Percentiles rank a stretch among this genome's conserved stretches.
These are phyloP conservation scores for Hippocampus mohnikei DNA, from an alignment of 2,113 vertebrate species.

Conservation along the genomic window DNA sequence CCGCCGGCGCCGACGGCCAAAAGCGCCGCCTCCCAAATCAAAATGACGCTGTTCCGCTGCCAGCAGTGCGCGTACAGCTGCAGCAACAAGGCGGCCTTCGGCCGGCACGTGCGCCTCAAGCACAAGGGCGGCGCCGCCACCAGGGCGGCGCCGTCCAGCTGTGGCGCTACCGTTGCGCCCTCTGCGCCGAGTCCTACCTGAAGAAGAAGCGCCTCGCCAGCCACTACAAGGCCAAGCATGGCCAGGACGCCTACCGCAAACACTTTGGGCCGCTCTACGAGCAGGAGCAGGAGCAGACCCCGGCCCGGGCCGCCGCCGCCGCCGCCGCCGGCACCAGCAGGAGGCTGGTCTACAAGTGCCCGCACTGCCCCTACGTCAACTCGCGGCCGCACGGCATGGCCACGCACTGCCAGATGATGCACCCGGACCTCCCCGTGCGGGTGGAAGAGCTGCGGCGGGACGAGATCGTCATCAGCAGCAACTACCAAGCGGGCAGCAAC, in stretches of 20 bases:
- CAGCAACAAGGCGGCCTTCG: slow-evolving; percentile 78
- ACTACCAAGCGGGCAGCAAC: slow-evolving; percentile 60
- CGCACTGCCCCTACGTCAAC: slow-evolving; percentile 83
- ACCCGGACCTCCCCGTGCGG: slow-evolving; percentile 77
- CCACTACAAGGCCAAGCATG: slow-evolving; percentile 84
- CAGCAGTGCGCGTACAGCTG: slow-evolving; percentile 81
- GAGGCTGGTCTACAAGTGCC: slow-evolving; percentile 79
- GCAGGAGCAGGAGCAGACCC: too few relatives aligned
- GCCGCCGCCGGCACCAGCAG: too few relatives aligned
- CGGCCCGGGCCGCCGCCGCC: too few relatives aligned
- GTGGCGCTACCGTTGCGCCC: slow-evolving; percentile 75
- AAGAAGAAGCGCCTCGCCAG: slow-evolving; percentile 75
- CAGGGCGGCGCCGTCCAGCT: slow-evolving; percentile 66
- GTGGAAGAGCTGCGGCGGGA: slow-evolving; percentile 79
- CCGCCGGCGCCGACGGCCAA: slow-evolving; percentile 55
- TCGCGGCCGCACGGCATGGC: slow-evolving; percentile 80
- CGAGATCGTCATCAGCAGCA: slow-evolving; percentile 70
- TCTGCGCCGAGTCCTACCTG: slow-evolving; percentile 80
- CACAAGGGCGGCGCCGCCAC: slow-evolving; percentile 76
- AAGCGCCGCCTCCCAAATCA: background rate
- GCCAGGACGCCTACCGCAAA: slow-evolving; percentile 80
- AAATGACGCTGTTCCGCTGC: slow-evolving; percentile 60
- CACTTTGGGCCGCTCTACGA: slow-evolving; percentile 76
- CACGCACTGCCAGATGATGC: slow-evolving; percentile 88
- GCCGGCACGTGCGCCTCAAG: slow-evolving; percentile 77